Evolutionary conservation across 2,888 invertebrate species (phyloP).

Genomic region (Aporophyla lueneburgensis): DNA sequence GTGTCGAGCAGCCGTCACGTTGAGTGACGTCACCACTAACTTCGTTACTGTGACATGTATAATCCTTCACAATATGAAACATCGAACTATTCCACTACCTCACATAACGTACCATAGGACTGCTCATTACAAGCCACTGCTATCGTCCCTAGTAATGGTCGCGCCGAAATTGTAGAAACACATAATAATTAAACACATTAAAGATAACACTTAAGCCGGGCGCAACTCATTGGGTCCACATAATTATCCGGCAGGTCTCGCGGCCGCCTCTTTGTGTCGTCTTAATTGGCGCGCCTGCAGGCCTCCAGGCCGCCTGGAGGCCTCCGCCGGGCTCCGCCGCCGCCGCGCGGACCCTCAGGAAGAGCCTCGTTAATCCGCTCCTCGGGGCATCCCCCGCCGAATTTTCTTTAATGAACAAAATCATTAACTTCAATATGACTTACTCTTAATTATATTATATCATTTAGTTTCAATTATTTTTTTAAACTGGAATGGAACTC

Average conservation of each 20-base stretch:
- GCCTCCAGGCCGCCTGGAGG: constrained; percentile 15
- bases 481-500: constrained; percentile 17
- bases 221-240: constrained; percentile 52
- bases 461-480: constrained; percentile 47
- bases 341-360: constrained; percentile 52
- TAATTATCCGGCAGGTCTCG: constrained; percentile 65
- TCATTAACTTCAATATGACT: constrained; percentile 50
- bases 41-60: neutral
- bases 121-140: neutral
- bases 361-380: constrained; percentile 65
- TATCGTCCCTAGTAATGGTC: neutral
- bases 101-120: neutral
- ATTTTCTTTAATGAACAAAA: constrained; percentile 65
- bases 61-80: neutral
- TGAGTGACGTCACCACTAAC: neutral
- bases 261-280: constrained; percentile 56
- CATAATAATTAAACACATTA: constrained; percentile 46
- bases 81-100: too few species aligned
- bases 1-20: neutral
- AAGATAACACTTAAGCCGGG: constrained; percentile 43
- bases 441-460: constrained; percentile 41
- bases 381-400: constrained; percentile 61
- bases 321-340: constrained; percentile 14
- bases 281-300: constrained; percentile 59
- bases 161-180: constrained; percentile 29